These are phyloP conservation scores for Agrypnus murinus DNA, from an alignment of 2,888 invertebrate species.

Conservation along the genomic window DNA sequence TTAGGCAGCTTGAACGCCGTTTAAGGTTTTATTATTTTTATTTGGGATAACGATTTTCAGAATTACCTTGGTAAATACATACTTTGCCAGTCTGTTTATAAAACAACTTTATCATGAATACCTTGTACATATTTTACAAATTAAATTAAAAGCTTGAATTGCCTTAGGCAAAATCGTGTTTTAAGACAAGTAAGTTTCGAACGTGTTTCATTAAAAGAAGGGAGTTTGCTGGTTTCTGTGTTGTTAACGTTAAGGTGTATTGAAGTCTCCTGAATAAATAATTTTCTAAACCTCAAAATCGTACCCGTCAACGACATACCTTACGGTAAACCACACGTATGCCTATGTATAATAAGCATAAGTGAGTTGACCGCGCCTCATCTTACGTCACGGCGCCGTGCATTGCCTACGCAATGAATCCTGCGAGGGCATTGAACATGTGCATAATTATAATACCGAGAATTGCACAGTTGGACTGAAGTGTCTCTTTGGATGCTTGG, in stretches of 20 bases:
- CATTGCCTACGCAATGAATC: slow-evolving; percentile 43
- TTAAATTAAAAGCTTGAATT: too few relatives aligned
- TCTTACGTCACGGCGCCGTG: slow-evolving; percentile 50
- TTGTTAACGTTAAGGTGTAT: too few relatives aligned
- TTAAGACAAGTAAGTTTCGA: too few relatives aligned
- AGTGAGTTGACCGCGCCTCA: slow-evolving; percentile 47
- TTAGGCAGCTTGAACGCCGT: too few relatives aligned
- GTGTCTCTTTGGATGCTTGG: slow-evolving; percentile 18
- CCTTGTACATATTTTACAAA: too few relatives aligned
- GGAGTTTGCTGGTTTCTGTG: background rate
- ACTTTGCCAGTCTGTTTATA: too few relatives aligned
- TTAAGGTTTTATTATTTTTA: too few relatives aligned
- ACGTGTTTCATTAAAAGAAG: background rate
- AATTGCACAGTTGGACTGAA: slow-evolving; percentile 26
- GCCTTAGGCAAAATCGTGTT: too few relatives aligned
- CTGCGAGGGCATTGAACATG: slow-evolving; percentile 50
- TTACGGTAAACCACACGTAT: slow-evolving; percentile 49
- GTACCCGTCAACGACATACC: slow-evolving; percentile 34
- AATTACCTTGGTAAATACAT: too few relatives aligned
- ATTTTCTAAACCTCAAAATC: background rate
- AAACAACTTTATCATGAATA: too few relatives aligned
- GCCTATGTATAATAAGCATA: slow-evolving; percentile 39
- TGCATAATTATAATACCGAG: slow-evolving; percentile 22
- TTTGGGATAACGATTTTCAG: too few relatives aligned
- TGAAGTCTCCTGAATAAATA: too few relatives aligned